Conservation (phyloP, 2,113 vertebrate genomes). For the Procavia capensis region DNA sequence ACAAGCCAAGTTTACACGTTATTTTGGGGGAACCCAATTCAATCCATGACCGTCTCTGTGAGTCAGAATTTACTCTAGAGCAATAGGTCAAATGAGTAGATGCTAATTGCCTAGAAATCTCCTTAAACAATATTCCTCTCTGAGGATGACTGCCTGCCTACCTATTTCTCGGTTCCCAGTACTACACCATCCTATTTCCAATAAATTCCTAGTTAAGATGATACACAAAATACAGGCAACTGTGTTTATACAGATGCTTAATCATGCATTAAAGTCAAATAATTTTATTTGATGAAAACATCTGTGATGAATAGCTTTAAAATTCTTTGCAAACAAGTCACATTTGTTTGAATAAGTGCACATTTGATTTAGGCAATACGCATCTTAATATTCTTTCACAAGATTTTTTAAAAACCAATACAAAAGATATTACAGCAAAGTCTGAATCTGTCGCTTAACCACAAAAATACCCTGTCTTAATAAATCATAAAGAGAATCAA, state of each 20-base stretch:
- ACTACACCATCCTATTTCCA: not conserved
- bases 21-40: no score
- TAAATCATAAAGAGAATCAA: constrained; percentile 68
- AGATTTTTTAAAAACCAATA: constrained; percentile 58
- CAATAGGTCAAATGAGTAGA: no score
- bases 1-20: no score
- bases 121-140: not conserved
- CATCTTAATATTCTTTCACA: constrained; percentile 43
- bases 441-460: constrained; percentile 58
- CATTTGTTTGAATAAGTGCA: constrained; percentile 51
- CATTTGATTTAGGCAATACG: constrained; percentile 45
- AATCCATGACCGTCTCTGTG: no score
- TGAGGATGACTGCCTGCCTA: not conserved
- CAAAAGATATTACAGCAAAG: constrained; percentile 64
- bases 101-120: not conserved
- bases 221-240: not conserved
- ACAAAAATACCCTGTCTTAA: constrained; percentile 45
- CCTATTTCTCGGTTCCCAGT: not conserved
- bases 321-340: constrained; percentile 52
- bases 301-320: not conserved
- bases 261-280: not conserved
- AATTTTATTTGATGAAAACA: not conserved
- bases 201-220: not conserved
- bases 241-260: not conserved
- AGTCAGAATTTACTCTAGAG: no score